These are phyloP conservation scores for Drosophila anomalata DNA, from an alignment of 2,888 invertebrate species.

Conservation along the genomic window DNA sequence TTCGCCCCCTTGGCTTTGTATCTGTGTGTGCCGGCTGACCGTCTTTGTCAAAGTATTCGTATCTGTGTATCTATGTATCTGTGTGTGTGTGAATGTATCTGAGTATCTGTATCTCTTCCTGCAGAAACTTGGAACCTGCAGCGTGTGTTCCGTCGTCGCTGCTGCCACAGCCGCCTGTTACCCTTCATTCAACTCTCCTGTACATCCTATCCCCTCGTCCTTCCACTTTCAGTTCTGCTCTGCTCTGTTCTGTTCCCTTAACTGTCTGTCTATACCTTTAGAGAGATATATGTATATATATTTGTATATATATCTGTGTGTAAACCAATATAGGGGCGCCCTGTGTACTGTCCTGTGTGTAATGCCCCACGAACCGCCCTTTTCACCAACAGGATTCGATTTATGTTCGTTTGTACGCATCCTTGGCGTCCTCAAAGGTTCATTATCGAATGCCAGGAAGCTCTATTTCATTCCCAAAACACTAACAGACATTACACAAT, in stretches of 20 bases:
- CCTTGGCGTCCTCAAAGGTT: neutral
- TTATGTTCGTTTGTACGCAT: neutral
- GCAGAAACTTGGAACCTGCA: conserved; percentile 48
- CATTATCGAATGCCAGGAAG: neutral
- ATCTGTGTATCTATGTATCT: neutral
- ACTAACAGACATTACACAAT: neutral
- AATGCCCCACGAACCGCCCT: conserved; percentile 35
- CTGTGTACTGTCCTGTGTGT: conserved; percentile 9
- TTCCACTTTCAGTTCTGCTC: neutral
- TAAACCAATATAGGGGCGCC: conserved; percentile 34
- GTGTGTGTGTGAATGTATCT: conserved; percentile 13
- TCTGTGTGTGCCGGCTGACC: conserved; percentile 33
- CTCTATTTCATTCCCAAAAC: neutral
- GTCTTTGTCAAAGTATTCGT: conserved; percentile 28
- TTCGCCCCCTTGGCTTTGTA: conserved; percentile 7
- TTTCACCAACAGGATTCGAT: too few relatives aligned
- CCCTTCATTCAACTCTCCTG: neutral
- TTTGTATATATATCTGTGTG: conserved; percentile 3
- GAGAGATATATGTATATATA: neutral
- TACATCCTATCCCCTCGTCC: neutral
- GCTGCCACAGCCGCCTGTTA: neutral
- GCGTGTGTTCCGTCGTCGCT: neutral
- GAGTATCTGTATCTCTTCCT: conserved; percentile 37
- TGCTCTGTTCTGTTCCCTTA: neutral
- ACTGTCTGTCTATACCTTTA: conserved; percentile 2